These are phyloP conservation scores for Liopterus haemorrhoidalis DNA, from an alignment of 2,888 invertebrate species.

Conservation along the genomic window DNA sequence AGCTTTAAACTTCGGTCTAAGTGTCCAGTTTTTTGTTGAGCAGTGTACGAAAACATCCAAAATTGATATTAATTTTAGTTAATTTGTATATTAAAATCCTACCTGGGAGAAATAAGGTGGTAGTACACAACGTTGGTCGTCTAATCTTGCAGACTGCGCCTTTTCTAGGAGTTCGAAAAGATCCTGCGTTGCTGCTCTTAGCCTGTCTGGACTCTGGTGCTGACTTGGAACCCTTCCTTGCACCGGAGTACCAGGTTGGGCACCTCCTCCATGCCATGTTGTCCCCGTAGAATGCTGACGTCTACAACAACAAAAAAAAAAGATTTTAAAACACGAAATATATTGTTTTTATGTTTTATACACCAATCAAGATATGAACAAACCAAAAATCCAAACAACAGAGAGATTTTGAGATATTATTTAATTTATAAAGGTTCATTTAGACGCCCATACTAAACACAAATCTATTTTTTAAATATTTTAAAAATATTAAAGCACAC, in stretches of 20 bases:
- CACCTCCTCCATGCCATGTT: conserved; percentile 43
- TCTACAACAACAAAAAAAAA: conserved; percentile 45
- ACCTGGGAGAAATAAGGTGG: conserved; percentile 89
- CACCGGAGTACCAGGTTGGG: conserved; percentile 6
- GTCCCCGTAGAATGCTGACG: conserved; percentile 57
- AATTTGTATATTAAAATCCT: conserved; percentile 36
- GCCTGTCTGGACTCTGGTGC: conserved; percentile 45
- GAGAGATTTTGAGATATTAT: conserved; percentile 5
- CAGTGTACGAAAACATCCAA: background rate
- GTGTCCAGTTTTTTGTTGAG: background rate
- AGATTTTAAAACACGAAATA: background rate
- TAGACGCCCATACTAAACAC: too few relatives aligned
- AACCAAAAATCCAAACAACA: too few relatives aligned
- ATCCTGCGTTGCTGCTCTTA: conserved; percentile 60
- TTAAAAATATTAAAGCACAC: too few relatives aligned
- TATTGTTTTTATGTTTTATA: conserved; percentile 7
- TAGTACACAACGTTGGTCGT: conserved; percentile 95
- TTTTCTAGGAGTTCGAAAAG: conserved; percentile 91
- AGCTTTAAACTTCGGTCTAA: background rate
- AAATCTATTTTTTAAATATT: too few relatives aligned
- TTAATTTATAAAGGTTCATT: too few relatives aligned
- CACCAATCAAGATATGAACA: conserved; percentile 5
- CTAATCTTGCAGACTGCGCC: conserved; percentile 88
- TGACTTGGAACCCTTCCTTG: conserved; percentile 28
- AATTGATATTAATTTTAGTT: background rate